These are phyloP conservation scores for Clepsis dumicolana DNA, from an alignment of 2,888 invertebrate genomes.

Conservation along the genomic window DNA sequence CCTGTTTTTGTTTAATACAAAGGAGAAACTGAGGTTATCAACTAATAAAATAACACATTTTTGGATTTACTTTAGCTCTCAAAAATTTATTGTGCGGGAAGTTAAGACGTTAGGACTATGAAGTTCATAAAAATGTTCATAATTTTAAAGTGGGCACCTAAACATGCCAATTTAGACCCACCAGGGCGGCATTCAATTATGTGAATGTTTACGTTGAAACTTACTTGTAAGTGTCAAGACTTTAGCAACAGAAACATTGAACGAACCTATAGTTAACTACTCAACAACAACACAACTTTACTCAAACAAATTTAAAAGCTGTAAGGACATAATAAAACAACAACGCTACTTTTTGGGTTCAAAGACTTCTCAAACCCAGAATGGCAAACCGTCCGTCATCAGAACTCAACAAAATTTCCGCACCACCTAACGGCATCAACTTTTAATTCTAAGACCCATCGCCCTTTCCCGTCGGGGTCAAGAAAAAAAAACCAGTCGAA, in stretches of 20 bases:
- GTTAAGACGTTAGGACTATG: too few relatives aligned
- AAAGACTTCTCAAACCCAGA: constrained; percentile 2
- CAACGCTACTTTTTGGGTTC: neutral
- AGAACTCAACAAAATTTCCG: constrained; percentile 36
- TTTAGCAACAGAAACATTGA: too few relatives aligned
- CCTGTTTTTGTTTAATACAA: constrained; percentile 67
- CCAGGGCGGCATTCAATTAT: too few relatives aligned
- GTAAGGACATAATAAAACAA: neutral
- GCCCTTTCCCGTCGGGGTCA: constrained; percentile 44
- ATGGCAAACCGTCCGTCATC: constrained; percentile 21
- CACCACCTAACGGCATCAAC: constrained; percentile 36
- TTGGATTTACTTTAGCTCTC: neutral
- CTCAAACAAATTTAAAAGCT: too few relatives aligned
- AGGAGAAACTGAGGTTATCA: constrained; percentile 62
- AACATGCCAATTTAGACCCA: too few relatives aligned
- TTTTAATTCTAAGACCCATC: constrained; percentile 43
- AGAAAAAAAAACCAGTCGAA: constrained; percentile 47
- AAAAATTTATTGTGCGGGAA: neutral
- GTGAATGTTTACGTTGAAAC: too few relatives aligned
- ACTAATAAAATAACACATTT: neutral
- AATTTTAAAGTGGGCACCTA: too few relatives aligned
- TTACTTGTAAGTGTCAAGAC: too few relatives aligned
- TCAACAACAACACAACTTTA: too few relatives aligned
- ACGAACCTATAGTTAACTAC: too few relatives aligned
- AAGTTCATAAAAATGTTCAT: too few relatives aligned